phyloP scores from a whole-genome alignment of 2,888 invertebrate genomes.

The Eutolmus rufibarbis region DNA sequence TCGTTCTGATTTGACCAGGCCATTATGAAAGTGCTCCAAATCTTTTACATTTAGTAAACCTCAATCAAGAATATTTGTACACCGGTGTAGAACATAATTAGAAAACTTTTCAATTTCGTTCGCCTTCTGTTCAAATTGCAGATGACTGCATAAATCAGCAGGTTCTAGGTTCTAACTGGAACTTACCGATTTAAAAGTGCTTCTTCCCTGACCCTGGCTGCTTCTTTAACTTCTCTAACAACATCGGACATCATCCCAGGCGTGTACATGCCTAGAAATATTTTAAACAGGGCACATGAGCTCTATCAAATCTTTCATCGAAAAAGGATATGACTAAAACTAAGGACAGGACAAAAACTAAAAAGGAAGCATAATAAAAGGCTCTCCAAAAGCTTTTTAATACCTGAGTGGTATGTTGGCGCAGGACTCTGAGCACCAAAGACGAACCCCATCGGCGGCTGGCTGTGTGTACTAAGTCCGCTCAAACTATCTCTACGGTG shows the following conservation, averaged over 20 bases:
- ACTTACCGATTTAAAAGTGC: conserved; percentile 66
- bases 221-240: conserved; percentile 77
- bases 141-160: too few relatives aligned
- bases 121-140: too few relatives aligned
- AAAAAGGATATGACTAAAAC: neutral
- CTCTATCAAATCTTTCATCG: neutral
- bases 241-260: conserved; percentile 78
- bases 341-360: neutral
- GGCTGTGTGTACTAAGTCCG: conserved; percentile 64
- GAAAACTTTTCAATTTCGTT: too few relatives aligned
- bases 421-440: conserved; percentile 63
- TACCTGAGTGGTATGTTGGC: conserved; percentile 64
- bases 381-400: neutral
- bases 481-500: conserved; percentile 65
- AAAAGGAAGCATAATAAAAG: neutral
- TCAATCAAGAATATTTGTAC: too few relatives aligned
- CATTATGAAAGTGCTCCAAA: too few relatives aligned
- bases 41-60: too few relatives aligned
- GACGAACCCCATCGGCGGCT: conserved; percentile 59
- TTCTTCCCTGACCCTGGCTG: conserved; percentile 75
- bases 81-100: too few relatives aligned
- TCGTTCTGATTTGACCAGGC: too few relatives aligned
- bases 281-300: neutral
- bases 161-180: neutral
- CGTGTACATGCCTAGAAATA: conserved; percentile 65